These are phyloP conservation scores for Caenorhabditis elegans DNA, from an alignment of 1,140 invertebrate genomes.

Conservation along the genomic window WBcel235 BX284606.5:17670501-17671000, in stretches of 20 bases:
- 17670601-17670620: background rate
- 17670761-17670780: constrained; percentile 5
- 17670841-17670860: background rate
- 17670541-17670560: no score
- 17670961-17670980: background rate
- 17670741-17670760: constrained; percentile 25
- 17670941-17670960: no score
- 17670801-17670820: constrained; percentile 26
- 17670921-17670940: no score
- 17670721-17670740: background rate
- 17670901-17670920: no score
- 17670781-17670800: constrained; percentile 19
- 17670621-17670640: constrained; percentile 27
- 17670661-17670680: background rate
- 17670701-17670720: constrained; percentile 22
- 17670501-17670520: background rate
- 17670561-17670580: no score
- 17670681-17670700: constrained; percentile 6
- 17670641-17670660: constrained; percentile 27
- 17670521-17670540: background rate
- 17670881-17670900: background rate
- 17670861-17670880: background rate
- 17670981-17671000: background rate
- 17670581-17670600: background rate
- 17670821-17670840: background rate